Evolutionary conservation across 2,888 invertebrate genomes (phyloP), one percentile per base, ranked within the genome.

Genomic region (Allolobophora icterica): DNA sequence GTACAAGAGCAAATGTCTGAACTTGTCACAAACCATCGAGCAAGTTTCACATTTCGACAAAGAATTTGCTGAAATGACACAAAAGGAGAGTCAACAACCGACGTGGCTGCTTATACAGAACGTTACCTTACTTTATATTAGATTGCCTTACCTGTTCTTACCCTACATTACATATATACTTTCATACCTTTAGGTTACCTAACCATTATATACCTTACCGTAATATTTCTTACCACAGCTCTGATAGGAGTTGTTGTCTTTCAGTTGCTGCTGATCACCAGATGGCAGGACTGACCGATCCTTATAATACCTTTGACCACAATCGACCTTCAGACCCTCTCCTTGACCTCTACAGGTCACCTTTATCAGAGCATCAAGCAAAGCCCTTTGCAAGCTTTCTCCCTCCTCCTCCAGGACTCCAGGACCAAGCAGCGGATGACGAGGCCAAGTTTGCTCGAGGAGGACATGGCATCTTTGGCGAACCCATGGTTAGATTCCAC

Each of bases 381-480:
- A 71, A 71, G 8, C n/a, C 71, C 13, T 30, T 71, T n/a, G 24
- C 87, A 5, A 8, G 21, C 38, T 35, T 35, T 34, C 33, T 15
- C 17, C 21, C 35, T 87, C 2, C 33, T 34, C 33, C 33, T 35
- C 84, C 84, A 35, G 34, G 34, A 21, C 33, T 35, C 33, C 33
- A 33, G 33, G 87, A 87, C 24, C 34, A 87, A 34, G 38, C 21
- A 34, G 38, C 35, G n/a, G 87, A 87, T 24, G 87, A 24, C 0
- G 87, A 87, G 38, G 21, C 8, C 1, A 87, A 24, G n/a, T 87
- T 87, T 92, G 95, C 95, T 13, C 92, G 95, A 90, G 95, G 95
- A 40, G 95, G 95, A 30, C 94, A 95, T 93, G 95, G 95, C 19
- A 95, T 95, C 87, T 95, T 95, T 93, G 95, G 95, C 11, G 93